A percentile compares a stretch with the other conserved stretches of the same genome.
These are phyloP conservation scores for Mohoua ochrocephala DNA, from an alignment of 2,113 vertebrate genomes.

Conservation along the genomic window DNA sequence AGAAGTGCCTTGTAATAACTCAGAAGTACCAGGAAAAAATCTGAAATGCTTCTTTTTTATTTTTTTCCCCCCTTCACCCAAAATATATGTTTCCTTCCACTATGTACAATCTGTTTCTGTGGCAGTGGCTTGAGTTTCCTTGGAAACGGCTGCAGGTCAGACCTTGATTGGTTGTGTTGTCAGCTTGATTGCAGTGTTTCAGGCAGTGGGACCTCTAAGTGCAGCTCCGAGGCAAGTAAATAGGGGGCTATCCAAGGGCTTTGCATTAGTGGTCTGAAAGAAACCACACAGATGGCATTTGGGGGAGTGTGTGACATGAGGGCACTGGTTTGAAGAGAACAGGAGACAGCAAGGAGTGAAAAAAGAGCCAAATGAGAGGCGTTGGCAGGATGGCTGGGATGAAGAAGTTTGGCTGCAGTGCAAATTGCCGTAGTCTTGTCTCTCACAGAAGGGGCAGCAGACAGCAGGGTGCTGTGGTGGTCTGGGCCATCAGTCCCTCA, in stretches of 20 bases:
- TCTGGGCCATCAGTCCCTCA: not conserved
- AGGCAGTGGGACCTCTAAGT: slow-evolving; percentile 48
- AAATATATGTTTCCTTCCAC: slow-evolving; percentile 56
- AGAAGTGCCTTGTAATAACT: slow-evolving; percentile 36
- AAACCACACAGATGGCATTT: slow-evolving; percentile 31
- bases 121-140: slow-evolving; percentile 60
- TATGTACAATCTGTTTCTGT: slow-evolving; percentile 63
- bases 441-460: not conserved
- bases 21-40: not conserved
- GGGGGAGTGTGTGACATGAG: not conserved
- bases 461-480: not conserved
- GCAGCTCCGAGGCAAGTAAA: slow-evolving; percentile 36
- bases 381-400: not conserved
- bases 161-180: slow-evolving; percentile 66
- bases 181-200: slow-evolving; percentile 69
- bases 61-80: not conserved
- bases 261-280: slow-evolving; percentile 55
- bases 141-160: slow-evolving; percentile 64
- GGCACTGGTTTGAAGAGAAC: not conserved
- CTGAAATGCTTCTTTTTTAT: not conserved
- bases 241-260: slow-evolving; percentile 36
- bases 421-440: rapidly evolving
- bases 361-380: not conserved
- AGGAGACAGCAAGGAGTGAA: not conserved
- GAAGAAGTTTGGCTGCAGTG: not conserved